Conservation (phyloP, 1,140 invertebrate species). For the Pomacea maculata region DNA sequence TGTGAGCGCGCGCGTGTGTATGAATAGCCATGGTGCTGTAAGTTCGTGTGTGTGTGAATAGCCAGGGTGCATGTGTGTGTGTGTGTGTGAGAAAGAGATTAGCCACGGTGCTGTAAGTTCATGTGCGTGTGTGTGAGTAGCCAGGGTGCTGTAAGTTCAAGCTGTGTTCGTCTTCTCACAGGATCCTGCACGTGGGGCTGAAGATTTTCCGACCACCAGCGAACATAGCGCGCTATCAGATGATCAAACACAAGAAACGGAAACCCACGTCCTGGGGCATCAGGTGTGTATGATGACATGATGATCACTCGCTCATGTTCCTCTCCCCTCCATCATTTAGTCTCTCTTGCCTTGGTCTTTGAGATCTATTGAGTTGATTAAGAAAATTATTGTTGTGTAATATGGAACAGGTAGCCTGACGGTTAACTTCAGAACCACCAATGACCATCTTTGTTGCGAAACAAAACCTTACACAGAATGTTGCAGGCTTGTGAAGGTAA, state of each 20-base stretch:
- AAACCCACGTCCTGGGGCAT: constrained; percentile 62
- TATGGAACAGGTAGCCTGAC: no score
- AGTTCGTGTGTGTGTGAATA: neutral
- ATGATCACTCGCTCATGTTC: neutral
- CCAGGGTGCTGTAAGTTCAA: constrained; percentile 19
- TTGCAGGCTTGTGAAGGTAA: no score
- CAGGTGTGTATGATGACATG: constrained; percentile 45
- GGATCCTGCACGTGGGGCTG: constrained; percentile 63
- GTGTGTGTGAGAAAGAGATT: neutral
- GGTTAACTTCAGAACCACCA: no score
- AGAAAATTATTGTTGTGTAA: no score
- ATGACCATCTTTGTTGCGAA: no score
- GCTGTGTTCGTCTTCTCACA: constrained; percentile 36
- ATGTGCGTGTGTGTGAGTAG: neutral
- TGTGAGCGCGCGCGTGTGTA: neutral
- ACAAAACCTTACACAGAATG: no score
- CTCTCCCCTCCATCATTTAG: neutral
- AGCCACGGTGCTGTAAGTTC: neutral
- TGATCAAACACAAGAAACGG: constrained; percentile 63
- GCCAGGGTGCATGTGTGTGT: neutral
- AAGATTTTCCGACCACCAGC: constrained; percentile 55
- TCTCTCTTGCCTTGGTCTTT: no score
- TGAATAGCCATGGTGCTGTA: neutral
- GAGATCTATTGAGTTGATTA: no score
- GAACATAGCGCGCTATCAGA: constrained; percentile 59